Base-by-base conservation (phyloP, 2,113 vertebrate genomes). In the Hassar affinis region DNA sequence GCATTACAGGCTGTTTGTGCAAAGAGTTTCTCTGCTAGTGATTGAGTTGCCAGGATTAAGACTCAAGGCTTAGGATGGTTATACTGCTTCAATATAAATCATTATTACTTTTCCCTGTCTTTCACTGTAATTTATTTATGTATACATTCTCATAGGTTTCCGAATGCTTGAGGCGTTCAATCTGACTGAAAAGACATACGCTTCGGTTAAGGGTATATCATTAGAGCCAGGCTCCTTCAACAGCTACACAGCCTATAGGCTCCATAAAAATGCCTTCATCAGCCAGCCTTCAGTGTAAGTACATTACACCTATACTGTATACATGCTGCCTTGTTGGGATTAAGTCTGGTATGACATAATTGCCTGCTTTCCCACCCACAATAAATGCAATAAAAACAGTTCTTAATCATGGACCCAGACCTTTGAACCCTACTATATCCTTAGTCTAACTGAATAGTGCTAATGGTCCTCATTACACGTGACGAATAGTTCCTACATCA, bases 151-250 rank as follows among this genome's bases (percentile, higher is more conserved):
- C 86, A 25, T 90, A 99, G 98, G 98, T 86, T 99, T 98, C 94
- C 95, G 96, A 91, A 99, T 99, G 98, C 93, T 99, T 15, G 98
- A 99, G 91, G 94, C 96, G 0, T 99, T 99, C 86, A 99, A 99
- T 90, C 90, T 99, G 88, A 99, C 97, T 5, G 97, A 98, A 89
- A 98, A 95, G 91, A 95, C 93, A 79, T 98, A 96, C 92, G 93
- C 95, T 33, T 95, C 92, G 38, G 90, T 96, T 6, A 94, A 93
- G 86, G 98, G 97, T 0, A 95, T 99, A 2, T 99, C 98, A 42
- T 92, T 98, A 96, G 97, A 98, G 90, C 91, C 98, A 0, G 98
- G 98, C 51, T 98, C 98, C 79, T 98, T 97, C 89, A 98, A 98
- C 90, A 97, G 96, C 90, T 94, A 94, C 86, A 92, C 96, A 0